These are phyloP conservation scores for Brachionus rotundiformis DNA, from an alignment of 1,140 invertebrate species.

Conservation along the genomic window DNA sequence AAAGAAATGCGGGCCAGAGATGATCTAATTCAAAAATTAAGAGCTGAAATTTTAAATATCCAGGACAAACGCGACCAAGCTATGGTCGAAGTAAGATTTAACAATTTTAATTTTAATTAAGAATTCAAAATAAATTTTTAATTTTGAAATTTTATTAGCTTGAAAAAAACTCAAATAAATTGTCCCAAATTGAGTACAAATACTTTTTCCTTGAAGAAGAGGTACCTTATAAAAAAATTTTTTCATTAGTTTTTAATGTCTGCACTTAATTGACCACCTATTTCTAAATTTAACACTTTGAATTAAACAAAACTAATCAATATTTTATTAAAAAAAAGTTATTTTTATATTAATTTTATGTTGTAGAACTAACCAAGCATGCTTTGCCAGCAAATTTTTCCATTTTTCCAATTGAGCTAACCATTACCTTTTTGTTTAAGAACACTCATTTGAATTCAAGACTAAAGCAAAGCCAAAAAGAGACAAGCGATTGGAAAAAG, in stretches of 20 bases:
- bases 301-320: not conserved
- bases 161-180: not conserved
- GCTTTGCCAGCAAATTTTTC: too few species aligned
- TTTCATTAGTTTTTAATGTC: not conserved
- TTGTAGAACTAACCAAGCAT: too few species aligned
- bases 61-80: slow-evolving; percentile 61
- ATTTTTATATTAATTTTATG: too few species aligned
- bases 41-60: slow-evolving; percentile 59
- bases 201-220: slow-evolving; percentile 33
- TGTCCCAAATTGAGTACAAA: slow-evolving; percentile 29
- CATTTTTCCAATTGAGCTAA: too few species aligned
- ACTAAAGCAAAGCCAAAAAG: slow-evolving; percentile 42
- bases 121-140: too few species aligned
- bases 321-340: too few species aligned
- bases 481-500: slow-evolving; percentile 42
- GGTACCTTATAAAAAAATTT: not conserved
- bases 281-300: too few species aligned
- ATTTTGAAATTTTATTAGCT: slow-evolving; percentile 21
- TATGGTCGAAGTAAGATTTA: slow-evolving; percentile 57
- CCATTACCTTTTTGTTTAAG: not conserved
- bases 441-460: slow-evolving; percentile 36
- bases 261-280: too few species aligned
- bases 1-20: slow-evolving; percentile 61
- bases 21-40: slow-evolving; percentile 61
- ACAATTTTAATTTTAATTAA: not conserved